A percentile compares a stretch with the other conserved stretches of the same genome.
Conservation (phyloP, 2,888 invertebrate species). For the Chorisops tibialis region DNA sequence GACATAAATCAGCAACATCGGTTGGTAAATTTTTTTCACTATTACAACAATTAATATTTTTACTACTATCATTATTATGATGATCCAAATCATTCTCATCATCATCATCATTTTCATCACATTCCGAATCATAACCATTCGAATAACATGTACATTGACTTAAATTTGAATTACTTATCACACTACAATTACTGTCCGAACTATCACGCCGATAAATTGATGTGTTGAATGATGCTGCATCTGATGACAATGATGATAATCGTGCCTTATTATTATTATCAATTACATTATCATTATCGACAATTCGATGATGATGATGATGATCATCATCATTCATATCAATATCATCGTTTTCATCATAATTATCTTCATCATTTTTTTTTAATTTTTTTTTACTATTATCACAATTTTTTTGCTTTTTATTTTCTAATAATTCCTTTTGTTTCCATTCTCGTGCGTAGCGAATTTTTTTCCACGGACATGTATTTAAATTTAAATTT, state of each 20-base stretch:
- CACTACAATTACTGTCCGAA: constrained; percentile 50
- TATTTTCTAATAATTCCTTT: constrained; percentile 15
- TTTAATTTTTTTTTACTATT: neutral
- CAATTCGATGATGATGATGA: no score
- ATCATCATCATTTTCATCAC: constrained; percentile 47
- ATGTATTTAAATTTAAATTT: constrained; percentile 36
- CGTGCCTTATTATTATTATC: neutral
- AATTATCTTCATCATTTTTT: neutral
- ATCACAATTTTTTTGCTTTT: constrained; percentile 12
- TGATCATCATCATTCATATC: neutral
- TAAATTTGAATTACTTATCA: constrained; percentile 43
- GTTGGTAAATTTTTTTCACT: constrained; percentile 30
- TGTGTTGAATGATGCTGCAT: neutral
- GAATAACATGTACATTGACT: constrained; percentile 36
- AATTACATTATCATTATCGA: neutral
- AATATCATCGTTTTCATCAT: neutral
- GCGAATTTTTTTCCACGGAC: constrained; percentile 53
- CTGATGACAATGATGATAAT: neutral
- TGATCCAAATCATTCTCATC: constrained; percentile 37
- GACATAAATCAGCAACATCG: constrained; percentile 48
- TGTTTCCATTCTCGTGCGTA: constrained; percentile 51
- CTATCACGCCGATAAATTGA: constrained; percentile 44
- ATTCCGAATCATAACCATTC: constrained; percentile 48
- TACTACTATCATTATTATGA: constrained; percentile 2
- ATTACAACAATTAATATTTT: constrained; percentile 11